These are phyloP conservation scores for Crax fasciolata DNA, from an alignment of 2,797 vertebrate species.

Conservation along the genomic window DNA sequence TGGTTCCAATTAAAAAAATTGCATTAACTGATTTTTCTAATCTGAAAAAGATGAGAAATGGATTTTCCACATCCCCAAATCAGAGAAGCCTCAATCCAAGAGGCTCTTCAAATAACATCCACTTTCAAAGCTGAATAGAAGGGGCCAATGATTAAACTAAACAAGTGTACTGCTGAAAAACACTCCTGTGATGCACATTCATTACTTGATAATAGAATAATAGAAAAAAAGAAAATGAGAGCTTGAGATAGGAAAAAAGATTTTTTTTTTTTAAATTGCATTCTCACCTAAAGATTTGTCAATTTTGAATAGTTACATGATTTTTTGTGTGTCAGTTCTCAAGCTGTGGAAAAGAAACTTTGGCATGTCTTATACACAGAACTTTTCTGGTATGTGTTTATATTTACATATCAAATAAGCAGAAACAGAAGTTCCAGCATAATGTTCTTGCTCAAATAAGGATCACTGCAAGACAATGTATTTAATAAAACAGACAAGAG, in stretches of 20 bases:
- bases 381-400: accelerated
- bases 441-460: background rate
- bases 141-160: conserved; percentile 30
- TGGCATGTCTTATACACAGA: background rate
- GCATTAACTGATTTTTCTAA: background rate
- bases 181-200: background rate
- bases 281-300: background rate
- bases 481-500: background rate
- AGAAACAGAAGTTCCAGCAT: background rate
- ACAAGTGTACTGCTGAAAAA: conserved; percentile 44
- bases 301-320: background rate
- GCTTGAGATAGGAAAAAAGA: background rate
- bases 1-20: background rate
- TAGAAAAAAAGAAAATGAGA: background rate
- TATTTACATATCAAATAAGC: background rate
- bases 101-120: conserved; percentile 9
- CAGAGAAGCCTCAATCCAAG: conserved; percentile 31
- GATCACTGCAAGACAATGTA: background rate
- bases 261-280: background rate
- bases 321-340: background rate
- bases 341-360: background rate
- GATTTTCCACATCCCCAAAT: background rate
- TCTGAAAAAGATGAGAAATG: background rate
- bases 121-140: conserved; percentile 61
- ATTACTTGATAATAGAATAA: background rate